These are phyloP conservation scores for Myocastor coypus DNA, from an alignment of 2,113 vertebrate species.

Conservation along the genomic window DNA sequence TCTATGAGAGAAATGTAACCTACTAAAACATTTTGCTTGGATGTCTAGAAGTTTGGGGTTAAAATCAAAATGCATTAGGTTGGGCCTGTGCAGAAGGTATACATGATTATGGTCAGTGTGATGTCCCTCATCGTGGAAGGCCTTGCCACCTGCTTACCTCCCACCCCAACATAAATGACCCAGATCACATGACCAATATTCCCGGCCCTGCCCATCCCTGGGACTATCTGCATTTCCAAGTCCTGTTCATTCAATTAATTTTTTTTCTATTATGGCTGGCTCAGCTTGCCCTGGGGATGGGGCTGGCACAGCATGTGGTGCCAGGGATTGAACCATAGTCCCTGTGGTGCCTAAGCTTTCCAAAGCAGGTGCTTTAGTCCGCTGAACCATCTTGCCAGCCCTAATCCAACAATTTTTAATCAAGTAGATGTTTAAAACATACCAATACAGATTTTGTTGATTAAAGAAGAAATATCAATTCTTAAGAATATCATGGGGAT, in stretches of 20 bases:
- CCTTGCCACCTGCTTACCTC: not conserved
- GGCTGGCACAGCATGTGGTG: too few species aligned
- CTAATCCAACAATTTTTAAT: constrained; percentile 12
- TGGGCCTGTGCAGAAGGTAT: not conserved
- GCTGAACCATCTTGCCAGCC: too few species aligned
- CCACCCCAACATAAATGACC: not conserved
- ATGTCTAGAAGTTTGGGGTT: constrained; percentile 4
- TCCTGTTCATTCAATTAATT: not conserved
- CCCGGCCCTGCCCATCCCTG: not conserved
- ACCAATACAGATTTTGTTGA: not conserved
- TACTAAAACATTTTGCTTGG: constrained; percentile 8
- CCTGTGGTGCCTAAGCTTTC: too few species aligned
- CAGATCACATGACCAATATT: not conserved
- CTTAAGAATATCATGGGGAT: not conserved
- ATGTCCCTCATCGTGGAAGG: not conserved
- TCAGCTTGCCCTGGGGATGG: too few species aligned
- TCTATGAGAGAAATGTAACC: constrained; percentile 24
- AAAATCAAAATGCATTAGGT: not conserved
- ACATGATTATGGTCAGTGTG: not conserved
- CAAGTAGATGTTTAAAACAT: not conserved
- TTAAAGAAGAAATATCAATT: not conserved
- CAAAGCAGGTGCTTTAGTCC: too few species aligned
- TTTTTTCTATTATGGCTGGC: not conserved
- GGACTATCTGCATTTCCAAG: not conserved
- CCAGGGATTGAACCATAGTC: too few species aligned